These are phyloP conservation scores for Oncopeltus fasciatus DNA, from an alignment of 1,140 invertebrate genomes.

Conservation along the genomic window DNA sequence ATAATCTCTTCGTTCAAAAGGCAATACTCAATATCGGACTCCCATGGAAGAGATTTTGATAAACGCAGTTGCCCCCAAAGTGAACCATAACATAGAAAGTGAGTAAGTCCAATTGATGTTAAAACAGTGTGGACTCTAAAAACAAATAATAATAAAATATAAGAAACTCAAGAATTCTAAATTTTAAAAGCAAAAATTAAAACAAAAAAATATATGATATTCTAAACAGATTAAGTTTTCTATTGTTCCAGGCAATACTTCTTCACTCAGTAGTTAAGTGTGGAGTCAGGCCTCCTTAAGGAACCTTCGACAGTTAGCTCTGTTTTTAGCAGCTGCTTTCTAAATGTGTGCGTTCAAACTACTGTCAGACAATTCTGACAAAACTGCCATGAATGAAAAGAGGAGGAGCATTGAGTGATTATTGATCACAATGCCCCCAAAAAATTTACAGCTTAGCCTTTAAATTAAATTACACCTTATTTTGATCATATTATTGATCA, in stretches of 20 bases:
- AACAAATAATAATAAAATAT: background rate
- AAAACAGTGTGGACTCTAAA: constrained; percentile 26
- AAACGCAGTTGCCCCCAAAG: constrained; percentile 37
- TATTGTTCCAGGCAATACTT: background rate
- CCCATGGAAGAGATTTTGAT: constrained; percentile 34
- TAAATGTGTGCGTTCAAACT: too few relatives aligned
- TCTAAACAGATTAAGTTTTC: too few relatives aligned
- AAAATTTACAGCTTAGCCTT: too few relatives aligned
- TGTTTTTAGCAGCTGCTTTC: too few relatives aligned
- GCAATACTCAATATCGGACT: constrained; percentile 35
- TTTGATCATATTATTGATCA: too few relatives aligned
- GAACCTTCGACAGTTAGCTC: too few relatives aligned
- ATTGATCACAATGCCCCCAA: too few relatives aligned
- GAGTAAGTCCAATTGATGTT: constrained; percentile 27
- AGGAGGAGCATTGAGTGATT: too few relatives aligned
- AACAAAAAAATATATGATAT: background rate
- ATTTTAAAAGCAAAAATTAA: background rate
- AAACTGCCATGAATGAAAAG: too few relatives aligned
- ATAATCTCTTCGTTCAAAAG: constrained; percentile 32
- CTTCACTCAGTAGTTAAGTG: background rate
- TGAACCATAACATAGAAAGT: constrained; percentile 38
- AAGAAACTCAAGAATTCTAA: background rate
- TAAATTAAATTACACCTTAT: too few relatives aligned
- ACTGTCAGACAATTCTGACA: too few relatives aligned
- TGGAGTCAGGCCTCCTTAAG: too few relatives aligned